These are phyloP conservation scores for Cercopithecus petaurista DNA, from an alignment of 2,797 vertebrate genomes.

Conservation along the genomic window DNA sequence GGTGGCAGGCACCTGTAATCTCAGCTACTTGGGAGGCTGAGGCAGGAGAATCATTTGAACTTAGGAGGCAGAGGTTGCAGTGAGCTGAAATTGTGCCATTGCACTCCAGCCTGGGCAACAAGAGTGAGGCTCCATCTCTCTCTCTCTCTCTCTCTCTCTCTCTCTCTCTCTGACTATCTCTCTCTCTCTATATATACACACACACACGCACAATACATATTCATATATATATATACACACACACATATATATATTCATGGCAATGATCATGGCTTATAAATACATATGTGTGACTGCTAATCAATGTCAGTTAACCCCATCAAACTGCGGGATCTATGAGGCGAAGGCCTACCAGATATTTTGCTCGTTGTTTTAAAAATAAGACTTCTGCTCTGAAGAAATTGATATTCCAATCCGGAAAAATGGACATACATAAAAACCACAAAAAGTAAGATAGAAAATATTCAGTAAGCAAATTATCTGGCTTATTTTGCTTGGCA, in stretches of 20 bases:
- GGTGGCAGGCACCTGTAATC: too few species aligned
- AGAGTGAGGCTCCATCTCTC: too few species aligned
- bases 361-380: neutral
- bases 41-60: too few species aligned
- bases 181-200: accelerated
- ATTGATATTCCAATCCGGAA: neutral
- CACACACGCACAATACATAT: too few species aligned
- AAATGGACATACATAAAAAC: neutral
- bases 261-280: neutral
- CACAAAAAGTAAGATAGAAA: neutral
- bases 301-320: neutral
- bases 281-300: neutral
- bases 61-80: too few species aligned
- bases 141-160: too few species aligned
- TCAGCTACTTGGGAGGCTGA: too few species aligned
- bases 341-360: neutral
- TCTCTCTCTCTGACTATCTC: too few species aligned
- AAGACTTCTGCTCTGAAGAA: neutral
- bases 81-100: too few species aligned
- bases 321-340: neutral
- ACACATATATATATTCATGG: neutral
- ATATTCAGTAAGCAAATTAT: neutral
- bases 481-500: neutral
- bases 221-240: too few species aligned
- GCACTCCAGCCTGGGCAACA: too few species aligned